Percentiles rank a stretch among this genome's conserved stretches.
These are phyloP conservation scores for Onthophagus taurus DNA, from an alignment of 1,140 invertebrate genomes.

Conservation along the genomic window DNA sequence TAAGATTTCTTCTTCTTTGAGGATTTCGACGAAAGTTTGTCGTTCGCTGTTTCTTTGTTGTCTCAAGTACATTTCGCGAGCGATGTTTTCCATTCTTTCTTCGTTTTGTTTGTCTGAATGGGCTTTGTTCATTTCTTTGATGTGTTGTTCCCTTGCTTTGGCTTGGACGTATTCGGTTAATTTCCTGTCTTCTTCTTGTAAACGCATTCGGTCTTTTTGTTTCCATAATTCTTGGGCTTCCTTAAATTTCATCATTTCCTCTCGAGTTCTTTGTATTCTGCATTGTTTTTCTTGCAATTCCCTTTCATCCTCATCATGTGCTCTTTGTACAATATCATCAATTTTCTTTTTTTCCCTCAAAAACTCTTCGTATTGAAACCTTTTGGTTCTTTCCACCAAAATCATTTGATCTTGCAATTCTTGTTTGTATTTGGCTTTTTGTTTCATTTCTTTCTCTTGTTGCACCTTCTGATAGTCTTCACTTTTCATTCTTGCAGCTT, in stretches of 20 bases:
- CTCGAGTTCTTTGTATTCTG: conserved; percentile 31
- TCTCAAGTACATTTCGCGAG: background rate
- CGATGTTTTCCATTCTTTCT: background rate
- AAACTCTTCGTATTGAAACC: conserved; percentile 36
- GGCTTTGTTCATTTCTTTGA: background rate
- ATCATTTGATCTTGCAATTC: conserved; percentile 39
- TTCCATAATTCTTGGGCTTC: conserved; percentile 33
- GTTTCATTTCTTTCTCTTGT: conserved; percentile 25
- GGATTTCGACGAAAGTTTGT: background rate
- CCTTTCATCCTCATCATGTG: conserved; percentile 36
- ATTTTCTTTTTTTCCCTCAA: conserved; percentile 37
- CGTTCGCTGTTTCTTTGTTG: conserved; percentile 4
- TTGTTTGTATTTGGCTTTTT: conserved; percentile 31
- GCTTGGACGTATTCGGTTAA: conserved; percentile 30
- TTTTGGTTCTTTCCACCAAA: conserved; percentile 29
- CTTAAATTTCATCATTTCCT: conserved; percentile 36
- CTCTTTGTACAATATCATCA: conserved; percentile 36
- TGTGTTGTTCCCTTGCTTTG: conserved; percentile 22
- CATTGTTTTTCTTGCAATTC: conserved; percentile 29
- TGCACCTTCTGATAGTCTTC: conserved; percentile 20
- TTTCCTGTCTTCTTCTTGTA: conserved; percentile 35
- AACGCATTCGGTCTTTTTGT: conserved; percentile 27
- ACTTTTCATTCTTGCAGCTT: conserved; percentile 20
- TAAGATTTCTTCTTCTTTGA: background rate
- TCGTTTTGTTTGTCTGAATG: background rate